These are phyloP conservation scores for Dryocosmus kuriphilus DNA, from an alignment of 2,888 invertebrate genomes.

Conservation along the genomic window DNA sequence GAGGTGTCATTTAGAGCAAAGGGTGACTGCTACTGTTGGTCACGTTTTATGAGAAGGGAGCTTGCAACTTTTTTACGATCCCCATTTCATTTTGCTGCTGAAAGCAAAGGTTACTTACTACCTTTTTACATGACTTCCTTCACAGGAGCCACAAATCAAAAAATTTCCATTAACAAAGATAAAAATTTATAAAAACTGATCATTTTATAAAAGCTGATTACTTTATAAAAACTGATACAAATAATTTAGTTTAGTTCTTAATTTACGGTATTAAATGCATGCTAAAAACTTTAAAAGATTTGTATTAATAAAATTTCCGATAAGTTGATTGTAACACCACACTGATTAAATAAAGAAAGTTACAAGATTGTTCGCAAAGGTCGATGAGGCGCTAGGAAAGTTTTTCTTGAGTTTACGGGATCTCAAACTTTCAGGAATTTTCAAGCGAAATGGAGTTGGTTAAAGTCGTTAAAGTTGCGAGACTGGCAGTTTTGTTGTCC, in stretches of 20 bases:
- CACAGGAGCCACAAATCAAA: not conserved
- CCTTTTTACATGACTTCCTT: not conserved
- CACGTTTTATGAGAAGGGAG: constrained; percentile 34
- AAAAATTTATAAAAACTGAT: not conserved
- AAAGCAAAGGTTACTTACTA: constrained; percentile 14
- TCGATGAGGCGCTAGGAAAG: constrained; percentile 28
- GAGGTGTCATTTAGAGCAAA: constrained; percentile 33
- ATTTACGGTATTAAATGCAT: too few species aligned
- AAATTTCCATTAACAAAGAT: not conserved
- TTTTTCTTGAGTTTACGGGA: constrained; percentile 19
- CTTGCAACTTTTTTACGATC: constrained; percentile 36
- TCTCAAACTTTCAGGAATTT: constrained; percentile 12
- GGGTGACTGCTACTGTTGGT: constrained; percentile 24
- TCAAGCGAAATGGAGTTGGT: constrained; percentile 14
- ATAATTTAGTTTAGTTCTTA: too few species aligned
- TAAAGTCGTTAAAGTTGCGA: constrained; percentile 11
- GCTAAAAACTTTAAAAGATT: not conserved
- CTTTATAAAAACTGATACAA: too few species aligned
- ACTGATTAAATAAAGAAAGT: constrained; percentile 33
- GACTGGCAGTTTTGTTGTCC: constrained; percentile 33
- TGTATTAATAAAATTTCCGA: constrained; percentile 14
- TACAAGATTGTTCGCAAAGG: constrained; percentile 20
- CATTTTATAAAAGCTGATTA: too few species aligned
- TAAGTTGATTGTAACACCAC: constrained; percentile 23
- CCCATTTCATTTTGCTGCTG: constrained; percentile 1